Percentiles rank a stretch among this genome's conserved stretches.
These are phyloP conservation scores for Limnephilus auricula DNA, from an alignment of 2,888 invertebrate species.

Conservation along the genomic window DNA sequence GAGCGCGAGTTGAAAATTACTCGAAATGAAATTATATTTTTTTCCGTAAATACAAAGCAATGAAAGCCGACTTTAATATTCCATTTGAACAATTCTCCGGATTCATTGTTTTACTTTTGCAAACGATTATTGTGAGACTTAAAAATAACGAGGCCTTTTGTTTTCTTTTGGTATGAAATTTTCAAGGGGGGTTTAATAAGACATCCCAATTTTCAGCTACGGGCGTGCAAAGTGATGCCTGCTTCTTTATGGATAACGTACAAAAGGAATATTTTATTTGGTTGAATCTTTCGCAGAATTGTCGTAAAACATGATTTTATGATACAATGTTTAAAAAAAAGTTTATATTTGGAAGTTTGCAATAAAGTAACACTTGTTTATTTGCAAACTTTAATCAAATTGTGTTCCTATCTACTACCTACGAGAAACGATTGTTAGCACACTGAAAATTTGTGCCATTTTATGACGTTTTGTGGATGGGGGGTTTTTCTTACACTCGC, in stretches of 20 bases:
- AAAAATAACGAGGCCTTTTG: slow-evolving; percentile 29
- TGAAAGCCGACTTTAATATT: slow-evolving; percentile 32
- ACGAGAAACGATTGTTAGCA: no score
- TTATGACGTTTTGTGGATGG: neutral
- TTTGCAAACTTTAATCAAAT: no score
- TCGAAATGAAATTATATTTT: slow-evolving; percentile 18
- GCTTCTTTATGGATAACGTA: neutral
- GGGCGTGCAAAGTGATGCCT: neutral
- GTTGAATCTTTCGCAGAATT: no score
- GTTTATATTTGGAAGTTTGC: no score
- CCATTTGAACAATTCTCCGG: slow-evolving; percentile 4
- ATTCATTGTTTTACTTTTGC: neutral
- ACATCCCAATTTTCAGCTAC: neutral
- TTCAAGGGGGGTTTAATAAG: neutral
- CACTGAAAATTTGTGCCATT: no score
- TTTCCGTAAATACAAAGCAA: slow-evolving; percentile 51
- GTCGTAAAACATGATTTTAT: no score
- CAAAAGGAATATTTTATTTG: neutral
- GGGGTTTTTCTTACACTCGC: neutral
- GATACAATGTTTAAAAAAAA: no score
- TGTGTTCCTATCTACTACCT: no score
- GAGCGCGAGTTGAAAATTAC: neutral
- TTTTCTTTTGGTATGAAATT: neutral
- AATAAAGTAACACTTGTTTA: no score
- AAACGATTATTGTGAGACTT: slow-evolving; percentile 26